These are phyloP conservation scores for Phortica okadai DNA, from an alignment of 2,888 invertebrate species.

Conservation along the genomic window DNA sequence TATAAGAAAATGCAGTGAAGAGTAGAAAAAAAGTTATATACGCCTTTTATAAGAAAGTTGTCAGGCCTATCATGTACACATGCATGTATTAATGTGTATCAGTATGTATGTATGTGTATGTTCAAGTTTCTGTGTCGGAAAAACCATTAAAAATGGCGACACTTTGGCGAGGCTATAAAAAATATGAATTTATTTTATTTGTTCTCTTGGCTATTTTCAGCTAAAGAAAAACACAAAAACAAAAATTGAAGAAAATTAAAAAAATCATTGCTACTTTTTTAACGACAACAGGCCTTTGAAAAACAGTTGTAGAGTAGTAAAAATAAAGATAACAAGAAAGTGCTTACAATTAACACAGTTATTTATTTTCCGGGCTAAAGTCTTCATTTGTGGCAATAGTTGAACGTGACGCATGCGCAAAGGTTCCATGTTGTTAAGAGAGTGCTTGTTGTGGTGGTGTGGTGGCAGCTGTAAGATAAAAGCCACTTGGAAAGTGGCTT, in stretches of 20 bases:
- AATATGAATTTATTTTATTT: conserved; percentile 24
- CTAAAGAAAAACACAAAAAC: background rate
- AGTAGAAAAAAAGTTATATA: no score
- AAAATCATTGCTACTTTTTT: background rate
- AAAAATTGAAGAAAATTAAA: background rate
- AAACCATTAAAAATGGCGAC: conserved; percentile 18
- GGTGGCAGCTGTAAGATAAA: background rate
- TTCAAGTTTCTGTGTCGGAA: background rate
- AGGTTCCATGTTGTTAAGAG: background rate
- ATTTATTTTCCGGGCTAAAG: conserved; percentile 2
- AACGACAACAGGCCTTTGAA: background rate
- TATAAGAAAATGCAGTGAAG: no score
- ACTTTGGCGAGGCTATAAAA: conserved; percentile 12
- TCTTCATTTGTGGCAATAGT: background rate
- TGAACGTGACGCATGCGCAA: background rate
- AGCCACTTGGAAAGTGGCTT: conserved; percentile 1
- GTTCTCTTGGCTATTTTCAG: conserved; percentile 13
- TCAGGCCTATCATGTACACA: background rate
- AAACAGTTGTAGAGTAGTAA: background rate
- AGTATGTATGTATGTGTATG: background rate
- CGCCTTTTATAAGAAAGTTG: no score
- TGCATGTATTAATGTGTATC: background rate
- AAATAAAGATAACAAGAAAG: background rate
- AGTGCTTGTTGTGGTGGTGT: no score
- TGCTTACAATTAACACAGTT: conserved; percentile 7